Evolutionary conservation across 2,113 vertebrate genomes (phyloP).

Genomic region (Mystacornis crossleyi): DNA sequence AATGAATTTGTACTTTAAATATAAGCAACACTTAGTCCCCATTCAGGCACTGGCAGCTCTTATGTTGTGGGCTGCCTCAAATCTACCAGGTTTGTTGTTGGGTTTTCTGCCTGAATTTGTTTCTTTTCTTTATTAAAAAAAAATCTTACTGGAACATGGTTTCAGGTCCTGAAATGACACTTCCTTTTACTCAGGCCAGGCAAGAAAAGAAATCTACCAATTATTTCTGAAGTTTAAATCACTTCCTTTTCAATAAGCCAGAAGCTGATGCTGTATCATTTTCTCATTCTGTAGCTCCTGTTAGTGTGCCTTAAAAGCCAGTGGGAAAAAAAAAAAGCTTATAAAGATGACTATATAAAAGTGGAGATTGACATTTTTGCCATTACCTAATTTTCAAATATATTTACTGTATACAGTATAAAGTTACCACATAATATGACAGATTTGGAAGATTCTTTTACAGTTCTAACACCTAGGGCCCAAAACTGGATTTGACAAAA

Average conservation of each 20-base stretch:
- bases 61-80: background rate
- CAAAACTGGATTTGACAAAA: background rate
- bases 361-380: background rate
- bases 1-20: conserved; percentile 64
- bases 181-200: background rate
- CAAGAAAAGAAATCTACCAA: background rate
- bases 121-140: conserved; percentile 9
- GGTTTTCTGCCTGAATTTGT: background rate
- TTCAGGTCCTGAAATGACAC: conserved; percentile 25
- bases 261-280: background rate
- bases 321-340: background rate
- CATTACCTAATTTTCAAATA: background rate
- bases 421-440: background rate
- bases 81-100: background rate
- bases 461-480: background rate
- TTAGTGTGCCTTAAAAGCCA: background rate
- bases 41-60: background rate
- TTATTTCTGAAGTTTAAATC: conserved; percentile 28
- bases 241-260: background rate
- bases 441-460: background rate
- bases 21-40: conserved; percentile 7
- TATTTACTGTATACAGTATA: background rate
- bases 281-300: background rate
- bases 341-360: background rate
- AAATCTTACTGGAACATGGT: background rate